Percentiles rank a stretch among this genome's conserved stretches.
phyloP scores from a whole-genome alignment of 2,888 invertebrate species.

The Salticus scenicus region DNA sequence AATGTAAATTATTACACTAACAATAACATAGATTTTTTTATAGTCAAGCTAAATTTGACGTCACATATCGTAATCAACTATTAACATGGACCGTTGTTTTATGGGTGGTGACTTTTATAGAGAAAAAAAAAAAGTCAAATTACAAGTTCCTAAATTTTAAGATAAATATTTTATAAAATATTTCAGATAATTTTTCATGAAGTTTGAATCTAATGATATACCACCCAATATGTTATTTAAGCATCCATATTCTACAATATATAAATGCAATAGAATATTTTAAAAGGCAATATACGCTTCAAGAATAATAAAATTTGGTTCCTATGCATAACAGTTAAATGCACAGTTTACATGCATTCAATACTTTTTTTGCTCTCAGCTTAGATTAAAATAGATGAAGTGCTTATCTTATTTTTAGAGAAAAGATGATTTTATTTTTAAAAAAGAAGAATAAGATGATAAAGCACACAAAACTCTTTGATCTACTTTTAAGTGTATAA shows the following conservation, averaged over 20 bases:
- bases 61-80: slow-evolving; percentile 47
- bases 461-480: slow-evolving; percentile 44
- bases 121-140: not conserved
- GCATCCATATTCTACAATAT: slow-evolving; percentile 58
- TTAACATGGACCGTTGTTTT: slow-evolving; percentile 49
- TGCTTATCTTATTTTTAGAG: slow-evolving; percentile 27
- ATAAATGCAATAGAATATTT: slow-evolving; percentile 48
- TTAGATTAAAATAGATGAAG: slow-evolving; percentile 28
- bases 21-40: slow-evolving; percentile 47
- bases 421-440: slow-evolving; percentile 50
- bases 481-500: slow-evolving; percentile 57
- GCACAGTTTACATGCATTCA: not conserved
- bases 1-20: slow-evolving; percentile 33
- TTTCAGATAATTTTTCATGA: not conserved
- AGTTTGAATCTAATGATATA: slow-evolving; percentile 11
- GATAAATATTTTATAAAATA: not conserved
- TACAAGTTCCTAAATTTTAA: not conserved
- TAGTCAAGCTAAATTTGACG: slow-evolving; percentile 56
- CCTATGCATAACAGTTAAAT: not conserved
- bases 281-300: slow-evolving; percentile 27
- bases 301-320: slow-evolving; percentile 21
- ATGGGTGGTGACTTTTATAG: slow-evolving; percentile 34
- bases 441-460: slow-evolving; percentile 38
- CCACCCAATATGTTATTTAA: slow-evolving; percentile 62
- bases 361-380: not conserved